Evolutionary conservation across 2,888 invertebrate genomes (phyloP), one percentile per base, ranked within the genome.

Genomic region (Drosophila lacicola): DNA sequence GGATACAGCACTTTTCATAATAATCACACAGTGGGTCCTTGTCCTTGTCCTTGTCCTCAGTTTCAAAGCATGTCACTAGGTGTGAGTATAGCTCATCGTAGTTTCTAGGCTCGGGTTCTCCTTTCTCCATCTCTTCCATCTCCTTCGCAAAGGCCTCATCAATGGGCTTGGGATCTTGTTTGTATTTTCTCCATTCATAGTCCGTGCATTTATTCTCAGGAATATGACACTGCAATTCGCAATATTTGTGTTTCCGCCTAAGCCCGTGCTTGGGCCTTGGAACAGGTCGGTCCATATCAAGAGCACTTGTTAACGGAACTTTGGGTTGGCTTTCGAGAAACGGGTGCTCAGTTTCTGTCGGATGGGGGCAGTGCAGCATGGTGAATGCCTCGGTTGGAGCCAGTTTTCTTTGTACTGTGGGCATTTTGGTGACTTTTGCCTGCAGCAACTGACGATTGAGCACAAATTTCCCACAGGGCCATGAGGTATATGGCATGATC

Each of bases 41-140:
- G 3, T 8, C 8, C 4, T 14, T 3, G 3, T 25, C 4, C 1
- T 17, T 29, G 8, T 29, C 8, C 29, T 29, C 29, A 29, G 19
- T 19, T 8, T 69, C 45, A 60, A 80, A 80, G 11, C 79, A 81
- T 3, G 33, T 36, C 0, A 75, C 6, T 5, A 80, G 50, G 1
- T 79, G 17, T 6, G 46, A 17, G 34, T 72, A 80, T 0, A 80
- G 45, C 14, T 80, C 82, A 0, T 80, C 79, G 19, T 81, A 81
- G 19, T 81, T 64, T 14, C 37, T 72, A 0, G 79, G 79, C 37
- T 64, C 66, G 2, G 13, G 11, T 2, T 45, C 44, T 2, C 2
- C 6, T 9, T 13, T 2, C 14, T 69, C 54, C 3, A 42, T 5
- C 21, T 49, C 6, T 11, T 41, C 25, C 36, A 49, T 8, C 10